Conservation (phyloP, 92 coral and sea anemone species). For the Epizoanthus stellaris region DNA sequence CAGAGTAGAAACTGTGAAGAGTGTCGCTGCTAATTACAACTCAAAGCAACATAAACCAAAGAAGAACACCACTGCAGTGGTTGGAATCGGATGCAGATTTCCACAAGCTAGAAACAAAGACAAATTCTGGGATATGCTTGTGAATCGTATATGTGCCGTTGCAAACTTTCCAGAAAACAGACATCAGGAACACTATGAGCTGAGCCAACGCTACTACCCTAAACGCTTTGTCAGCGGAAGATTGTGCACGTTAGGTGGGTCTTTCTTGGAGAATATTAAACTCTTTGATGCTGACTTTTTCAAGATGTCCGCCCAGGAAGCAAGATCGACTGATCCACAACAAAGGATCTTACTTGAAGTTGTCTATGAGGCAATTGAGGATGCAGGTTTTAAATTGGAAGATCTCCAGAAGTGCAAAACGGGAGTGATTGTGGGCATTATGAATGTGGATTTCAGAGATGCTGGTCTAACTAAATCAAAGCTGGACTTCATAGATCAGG, state of each 20-base stretch:
- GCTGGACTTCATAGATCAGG: conserved; percentile 8
- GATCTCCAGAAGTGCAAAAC: conserved; percentile 46
- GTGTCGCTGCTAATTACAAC: no score
- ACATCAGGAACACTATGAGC: not conserved
- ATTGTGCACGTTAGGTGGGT: conserved; percentile 39
- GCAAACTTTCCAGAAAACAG: conserved; percentile 41
- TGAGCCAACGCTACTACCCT: conserved; percentile 44
- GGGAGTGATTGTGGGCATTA: conserved; percentile 52
- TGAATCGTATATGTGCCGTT: conserved; percentile 29
- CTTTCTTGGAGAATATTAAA: conserved; percentile 51
- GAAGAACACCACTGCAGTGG: not conserved
- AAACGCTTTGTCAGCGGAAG: conserved; percentile 39
- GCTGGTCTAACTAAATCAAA: not conserved
- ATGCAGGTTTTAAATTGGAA: conserved; percentile 47
- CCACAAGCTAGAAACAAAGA: conserved; percentile 35
- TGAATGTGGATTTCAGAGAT: conserved; percentile 46
- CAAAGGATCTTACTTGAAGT: conserved; percentile 50
- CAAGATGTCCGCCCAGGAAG: conserved; percentile 51
- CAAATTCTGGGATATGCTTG: conserved; percentile 48
- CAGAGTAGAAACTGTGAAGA: no score
- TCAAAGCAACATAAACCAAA: no score
- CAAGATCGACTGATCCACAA: conserved; percentile 52
- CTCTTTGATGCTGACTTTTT: conserved; percentile 54
- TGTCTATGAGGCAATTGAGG: conserved; percentile 58
- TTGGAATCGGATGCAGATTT: conserved; percentile 33